Conservation (phyloP, 2,888 invertebrate species). For the Gasteruption jaculator region DNA sequence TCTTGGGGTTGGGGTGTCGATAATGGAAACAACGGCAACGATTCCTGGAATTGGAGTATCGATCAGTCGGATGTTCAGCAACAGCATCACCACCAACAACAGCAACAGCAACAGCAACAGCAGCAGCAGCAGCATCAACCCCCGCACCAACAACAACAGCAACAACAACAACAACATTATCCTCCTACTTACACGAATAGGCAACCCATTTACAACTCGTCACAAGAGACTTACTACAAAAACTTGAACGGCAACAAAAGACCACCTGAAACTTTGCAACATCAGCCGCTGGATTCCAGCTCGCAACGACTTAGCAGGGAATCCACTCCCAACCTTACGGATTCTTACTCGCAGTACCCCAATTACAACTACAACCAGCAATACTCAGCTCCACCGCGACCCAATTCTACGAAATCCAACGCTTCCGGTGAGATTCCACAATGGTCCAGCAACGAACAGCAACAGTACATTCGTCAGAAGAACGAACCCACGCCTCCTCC, state of each 20-base stretch:
- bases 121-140: slow-evolving; percentile 16
- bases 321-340: slow-evolving; percentile 33
- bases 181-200: slow-evolving; percentile 31
- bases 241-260: slow-evolving; percentile 44
- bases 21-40: slow-evolving; percentile 39
- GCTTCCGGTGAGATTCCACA: slow-evolving; percentile 26
- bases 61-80: slow-evolving; percentile 38
- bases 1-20: slow-evolving; percentile 43
- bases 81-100: slow-evolving; percentile 20
- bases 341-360: slow-evolving; percentile 33
- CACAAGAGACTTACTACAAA: slow-evolving; percentile 40
- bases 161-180: slow-evolving; percentile 28
- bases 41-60: slow-evolving; percentile 48
- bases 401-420: slow-evolving; percentile 24
- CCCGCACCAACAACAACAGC: slow-evolving; percentile 21
- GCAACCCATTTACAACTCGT: slow-evolving; percentile 30
- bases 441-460: slow-evolving; percentile 28
- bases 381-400: slow-evolving; percentile 25
- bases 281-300: slow-evolving; percentile 26
- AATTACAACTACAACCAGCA: slow-evolving; percentile 36
- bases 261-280: slow-evolving; percentile 27
- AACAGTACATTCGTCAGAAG: too few species aligned
- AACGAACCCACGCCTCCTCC: slow-evolving; percentile 26
- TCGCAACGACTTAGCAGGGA: slow-evolving; percentile 28
- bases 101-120: slow-evolving; percentile 21